Evolutionary conservation across 2,888 invertebrate genomes (phyloP).

Genomic region (Idaea aversata): DNA sequence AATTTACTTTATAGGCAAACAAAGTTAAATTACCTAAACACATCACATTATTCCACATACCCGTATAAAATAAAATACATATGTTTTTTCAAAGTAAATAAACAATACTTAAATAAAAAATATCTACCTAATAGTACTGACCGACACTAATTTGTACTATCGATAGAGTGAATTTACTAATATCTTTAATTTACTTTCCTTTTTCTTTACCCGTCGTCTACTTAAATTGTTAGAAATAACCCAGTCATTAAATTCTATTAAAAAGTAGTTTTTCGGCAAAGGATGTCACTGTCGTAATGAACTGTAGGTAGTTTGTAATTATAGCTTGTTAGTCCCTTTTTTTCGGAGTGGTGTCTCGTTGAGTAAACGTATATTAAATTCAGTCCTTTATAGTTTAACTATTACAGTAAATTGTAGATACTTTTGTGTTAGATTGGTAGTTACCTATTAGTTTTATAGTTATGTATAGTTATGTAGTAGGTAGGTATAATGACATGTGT

Average conservation of each 20-base stretch:
- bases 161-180: not conserved
- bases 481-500: not conserved
- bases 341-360: slow-evolving; percentile 42
- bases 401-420: not conserved
- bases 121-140: not conserved
- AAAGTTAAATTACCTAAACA: not conserved
- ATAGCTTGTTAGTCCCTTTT: slow-evolving; percentile 61
- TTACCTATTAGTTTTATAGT: slow-evolving; percentile 3
- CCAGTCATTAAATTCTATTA: slow-evolving; percentile 67
- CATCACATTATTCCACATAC: not conserved
- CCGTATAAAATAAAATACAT: not conserved
- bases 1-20: not conserved
- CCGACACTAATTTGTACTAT: not conserved
- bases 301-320: slow-evolving; percentile 58
- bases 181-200: slow-evolving; percentile 12
- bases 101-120: too few species aligned
- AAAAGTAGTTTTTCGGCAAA: slow-evolving; percentile 51
- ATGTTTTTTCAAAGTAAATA: too few species aligned
- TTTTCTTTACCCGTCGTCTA: slow-evolving; percentile 9
- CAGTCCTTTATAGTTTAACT: slow-evolving; percentile 25
- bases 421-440: slow-evolving; percentile 29
- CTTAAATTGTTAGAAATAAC: slow-evolving; percentile 32
- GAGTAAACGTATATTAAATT: slow-evolving; percentile 62
- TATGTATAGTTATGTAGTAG: not conserved
- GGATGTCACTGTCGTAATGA: slow-evolving; percentile 65